These are phyloP conservation scores for Tribolium castaneum DNA, from an alignment of 1,140 invertebrate genomes.

Conservation along the genomic window DNA sequence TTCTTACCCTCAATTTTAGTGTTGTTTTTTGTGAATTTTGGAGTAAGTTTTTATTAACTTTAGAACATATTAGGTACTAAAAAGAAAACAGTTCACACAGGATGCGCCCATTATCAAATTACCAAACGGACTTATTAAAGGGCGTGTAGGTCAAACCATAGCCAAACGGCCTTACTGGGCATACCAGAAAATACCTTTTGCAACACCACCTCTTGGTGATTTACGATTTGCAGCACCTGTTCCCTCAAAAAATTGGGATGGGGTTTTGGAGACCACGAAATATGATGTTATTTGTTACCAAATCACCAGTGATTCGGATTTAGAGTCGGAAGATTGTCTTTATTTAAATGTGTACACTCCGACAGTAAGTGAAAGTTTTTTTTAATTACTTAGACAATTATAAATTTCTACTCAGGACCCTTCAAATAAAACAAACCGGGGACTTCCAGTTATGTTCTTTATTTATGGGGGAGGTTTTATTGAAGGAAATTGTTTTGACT, in stretches of 20 bases:
- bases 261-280: slow-evolving; percentile 33
- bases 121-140: background rate
- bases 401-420: background rate
- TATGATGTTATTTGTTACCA: slow-evolving; percentile 39
- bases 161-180: slow-evolving; percentile 16
- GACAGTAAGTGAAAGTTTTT: slow-evolving; percentile 16
- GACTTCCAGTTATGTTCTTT: slow-evolving; percentile 72
- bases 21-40: no score
- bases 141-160: background rate
- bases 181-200: slow-evolving; percentile 44
- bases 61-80: no score
- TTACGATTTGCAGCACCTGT: slow-evolving; percentile 37
- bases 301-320: background rate
- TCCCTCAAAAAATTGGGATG: slow-evolving; percentile 36
- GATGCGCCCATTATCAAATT: background rate
- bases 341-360: slow-evolving; percentile 48
- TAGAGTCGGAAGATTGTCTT: slow-evolving; percentile 44
- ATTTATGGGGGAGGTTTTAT: slow-evolving; percentile 78
- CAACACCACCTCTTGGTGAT: slow-evolving; percentile 33
- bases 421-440: background rate
- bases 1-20: no score
- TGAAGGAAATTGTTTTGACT: slow-evolving; percentile 64
- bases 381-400: background rate
- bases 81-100: background rate
- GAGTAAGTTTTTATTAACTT: no score